Evolutionary conservation across 2,797 vertebrate genomes (phyloP).

Genomic region (Falco naumanni): DNA sequence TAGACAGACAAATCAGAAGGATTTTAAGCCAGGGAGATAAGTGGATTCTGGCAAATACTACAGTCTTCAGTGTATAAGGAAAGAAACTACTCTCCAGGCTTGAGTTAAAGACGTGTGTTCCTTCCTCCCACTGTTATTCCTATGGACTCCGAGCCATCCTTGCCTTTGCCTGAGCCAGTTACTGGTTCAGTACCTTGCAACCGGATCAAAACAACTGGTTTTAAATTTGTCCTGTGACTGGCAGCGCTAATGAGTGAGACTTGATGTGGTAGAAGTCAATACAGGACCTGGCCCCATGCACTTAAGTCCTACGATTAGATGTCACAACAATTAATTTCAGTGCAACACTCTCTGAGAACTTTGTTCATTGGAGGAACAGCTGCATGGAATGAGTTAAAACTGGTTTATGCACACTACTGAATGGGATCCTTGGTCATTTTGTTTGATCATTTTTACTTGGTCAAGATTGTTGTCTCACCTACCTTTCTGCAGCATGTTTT

Average conservation of each 20-base stretch:
- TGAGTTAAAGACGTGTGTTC: neutral
- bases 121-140: neutral
- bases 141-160: neutral
- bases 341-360: neutral
- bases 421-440: neutral
- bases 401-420: neutral
- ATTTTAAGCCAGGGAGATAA: neutral
- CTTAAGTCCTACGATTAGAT: neutral
- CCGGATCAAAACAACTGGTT: neutral
- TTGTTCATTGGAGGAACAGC: neutral
- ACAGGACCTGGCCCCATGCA: neutral
- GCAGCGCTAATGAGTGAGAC: neutral
- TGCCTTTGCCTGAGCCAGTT: neutral
- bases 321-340: neutral
- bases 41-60: neutral
- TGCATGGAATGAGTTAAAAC: neutral
- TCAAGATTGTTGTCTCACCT: neutral
- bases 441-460: neutral
- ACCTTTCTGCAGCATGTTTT: neutral
- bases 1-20: neutral
- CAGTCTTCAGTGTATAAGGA: rapidly evolving
- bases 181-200: neutral
- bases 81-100: neutral
- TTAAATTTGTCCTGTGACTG: neutral
- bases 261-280: too few species aligned